Percentiles rank a stretch among this genome's conserved stretches.
Evolutionary conservation across 2,113 vertebrate species (phyloP).

Genomic region (Tenebrosternarchus preto): DNA sequence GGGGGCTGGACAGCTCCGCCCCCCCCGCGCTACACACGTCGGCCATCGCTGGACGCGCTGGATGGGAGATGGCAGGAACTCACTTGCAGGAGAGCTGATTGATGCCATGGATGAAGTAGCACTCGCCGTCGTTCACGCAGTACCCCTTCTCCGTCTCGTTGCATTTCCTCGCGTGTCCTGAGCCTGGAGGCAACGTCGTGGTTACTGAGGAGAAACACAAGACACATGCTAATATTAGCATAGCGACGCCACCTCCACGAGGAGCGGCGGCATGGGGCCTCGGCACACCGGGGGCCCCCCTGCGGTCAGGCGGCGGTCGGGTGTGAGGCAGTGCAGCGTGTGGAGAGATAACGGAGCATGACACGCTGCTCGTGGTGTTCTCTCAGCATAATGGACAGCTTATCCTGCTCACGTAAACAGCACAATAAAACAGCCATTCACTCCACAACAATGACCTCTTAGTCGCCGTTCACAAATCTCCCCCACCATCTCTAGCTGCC

Average conservation of each 20-base stretch:
- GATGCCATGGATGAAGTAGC: constrained; percentile 97
- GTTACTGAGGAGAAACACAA: constrained; percentile 76
- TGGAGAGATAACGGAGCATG: constrained; percentile 48
- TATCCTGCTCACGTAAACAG: constrained; percentile 29
- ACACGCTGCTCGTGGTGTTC: constrained; percentile 17
- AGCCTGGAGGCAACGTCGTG: constrained; percentile 88
- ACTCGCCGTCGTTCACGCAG: constrained; percentile 95
- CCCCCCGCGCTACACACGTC: not conserved
- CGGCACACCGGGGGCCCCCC: too few species aligned
- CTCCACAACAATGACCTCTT: constrained; percentile 57
- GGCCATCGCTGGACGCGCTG: not conserved
- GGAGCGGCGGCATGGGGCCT: not conserved
- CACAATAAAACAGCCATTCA: constrained; percentile 39
- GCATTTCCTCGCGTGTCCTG: constrained; percentile 92
- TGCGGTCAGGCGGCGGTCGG: not conserved
- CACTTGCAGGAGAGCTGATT: constrained; percentile 98
- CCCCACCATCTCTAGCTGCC: constrained; percentile 67
- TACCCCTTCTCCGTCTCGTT: constrained; percentile 94
- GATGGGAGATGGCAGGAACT: constrained; percentile 69
- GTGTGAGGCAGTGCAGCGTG: too few species aligned
- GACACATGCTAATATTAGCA: constrained; percentile 22
- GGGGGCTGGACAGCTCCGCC: not conserved
- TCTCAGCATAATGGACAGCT: constrained; percentile 31
- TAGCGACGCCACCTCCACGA: not conserved
- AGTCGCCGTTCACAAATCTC: constrained; percentile 63